Percentiles rank a stretch among this genome's conserved stretches.
These are phyloP conservation scores for Ichneumon xanthorius DNA, from an alignment of 2,888 invertebrate genomes.

Conservation along the genomic window DNA sequence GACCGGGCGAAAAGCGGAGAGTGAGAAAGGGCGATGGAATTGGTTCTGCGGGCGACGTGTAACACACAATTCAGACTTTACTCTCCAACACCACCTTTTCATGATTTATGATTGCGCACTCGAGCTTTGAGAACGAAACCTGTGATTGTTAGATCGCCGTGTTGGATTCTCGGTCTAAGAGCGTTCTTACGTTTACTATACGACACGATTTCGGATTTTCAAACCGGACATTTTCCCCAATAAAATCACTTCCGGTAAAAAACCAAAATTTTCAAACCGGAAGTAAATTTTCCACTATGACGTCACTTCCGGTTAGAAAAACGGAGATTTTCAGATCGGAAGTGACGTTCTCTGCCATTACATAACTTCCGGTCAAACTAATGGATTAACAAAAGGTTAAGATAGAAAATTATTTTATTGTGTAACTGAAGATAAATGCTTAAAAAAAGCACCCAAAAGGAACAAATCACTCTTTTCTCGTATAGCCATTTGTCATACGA, in stretches of 20 bases:
- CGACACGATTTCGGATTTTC: background rate
- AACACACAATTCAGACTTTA: conserved; percentile 62
- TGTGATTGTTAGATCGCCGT: conserved; percentile 59
- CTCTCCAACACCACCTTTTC: conserved; percentile 55
- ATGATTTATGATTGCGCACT: conserved; percentile 67
- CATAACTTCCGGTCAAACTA: background rate
- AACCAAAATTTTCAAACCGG: too few species aligned
- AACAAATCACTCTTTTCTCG: background rate
- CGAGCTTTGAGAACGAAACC: conserved; percentile 40
- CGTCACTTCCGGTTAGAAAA: too few species aligned
- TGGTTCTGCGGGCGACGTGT: conserved; percentile 55
- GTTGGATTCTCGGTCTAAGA: background rate
- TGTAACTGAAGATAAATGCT: background rate
- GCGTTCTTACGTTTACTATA: background rate
- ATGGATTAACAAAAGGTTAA: background rate
- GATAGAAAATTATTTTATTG: background rate
- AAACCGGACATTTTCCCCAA: background rate
- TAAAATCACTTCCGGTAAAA: too few species aligned
- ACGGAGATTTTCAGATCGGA: too few species aligned
- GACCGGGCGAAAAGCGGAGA: conserved; percentile 41
- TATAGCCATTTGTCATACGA: background rate
- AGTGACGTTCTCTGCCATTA: background rate
- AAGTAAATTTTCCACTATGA: too few species aligned
- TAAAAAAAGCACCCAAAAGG: too few species aligned
- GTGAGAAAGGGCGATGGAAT: conserved; percentile 54